A percentile compares a stretch with the other conserved stretches of the same genome.
Evolutionary conservation across 2,888 invertebrate species (phyloP).

Genomic region (Melinaea marsaeus): DNA sequence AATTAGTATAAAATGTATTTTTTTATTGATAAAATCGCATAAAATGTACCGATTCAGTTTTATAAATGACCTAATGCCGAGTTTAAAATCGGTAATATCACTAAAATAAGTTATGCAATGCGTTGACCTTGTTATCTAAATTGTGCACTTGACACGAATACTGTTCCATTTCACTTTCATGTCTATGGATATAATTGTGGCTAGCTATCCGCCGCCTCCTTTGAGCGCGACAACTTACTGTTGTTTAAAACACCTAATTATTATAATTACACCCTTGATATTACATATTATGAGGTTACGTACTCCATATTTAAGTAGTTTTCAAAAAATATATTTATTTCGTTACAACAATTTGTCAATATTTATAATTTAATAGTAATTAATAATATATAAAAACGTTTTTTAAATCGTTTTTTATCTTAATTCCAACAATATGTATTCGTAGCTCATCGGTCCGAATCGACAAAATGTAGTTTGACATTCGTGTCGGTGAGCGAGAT

Average conservation of each 20-base stretch:
- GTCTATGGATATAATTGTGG: slow-evolving; percentile 46
- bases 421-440: slow-evolving; percentile 47
- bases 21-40: background rate
- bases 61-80: slow-evolving; percentile 9
- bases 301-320: too few relatives aligned
- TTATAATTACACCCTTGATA: background rate
- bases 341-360: too few relatives aligned
- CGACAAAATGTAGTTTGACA: slow-evolving; percentile 50
- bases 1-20: too few relatives aligned
- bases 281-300: background rate
- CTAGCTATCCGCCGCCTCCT: slow-evolving; percentile 53
- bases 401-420: slow-evolving; percentile 34
- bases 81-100: slow-evolving; percentile 37
- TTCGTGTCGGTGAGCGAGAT: slow-evolving; percentile 64
- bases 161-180: slow-evolving; percentile 77
- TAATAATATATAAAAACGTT: slow-evolving; percentile 24
- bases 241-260: slow-evolving; percentile 19
- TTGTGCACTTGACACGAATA: slow-evolving; percentile 77
- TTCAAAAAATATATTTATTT: too few relatives aligned
- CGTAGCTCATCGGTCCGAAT: slow-evolving; percentile 55
- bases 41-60: background rate
- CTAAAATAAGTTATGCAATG: slow-evolving; percentile 67
- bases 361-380: background rate
- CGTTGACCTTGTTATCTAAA: slow-evolving; percentile 75
- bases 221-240: slow-evolving; percentile 35